Base-by-base conservation (phyloP, 2,888 invertebrate genomes). In the Tetragonula carbonaria region DNA sequence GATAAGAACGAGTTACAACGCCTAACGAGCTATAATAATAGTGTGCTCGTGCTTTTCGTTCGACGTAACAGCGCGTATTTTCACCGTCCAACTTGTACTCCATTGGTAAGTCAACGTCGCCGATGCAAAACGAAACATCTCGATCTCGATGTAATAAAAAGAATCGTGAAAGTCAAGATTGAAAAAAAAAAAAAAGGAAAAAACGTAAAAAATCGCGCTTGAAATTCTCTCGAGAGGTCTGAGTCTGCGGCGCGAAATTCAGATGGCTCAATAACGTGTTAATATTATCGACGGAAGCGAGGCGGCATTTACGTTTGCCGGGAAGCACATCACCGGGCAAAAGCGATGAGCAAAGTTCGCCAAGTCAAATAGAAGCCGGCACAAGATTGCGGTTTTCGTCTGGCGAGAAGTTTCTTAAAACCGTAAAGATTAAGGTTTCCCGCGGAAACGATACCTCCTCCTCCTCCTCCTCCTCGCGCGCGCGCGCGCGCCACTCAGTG, bases 351-450 rank as follows among this genome's bases (percentile, higher is more conserved):
- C 51, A 53, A 66, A 71, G 79, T 80, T 80, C 28, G 28, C 45
- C 16, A 66, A 79, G 71, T 80, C 65, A 78, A 78, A 80, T 51
- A 78, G 66, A 71, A 66, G 50, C 50, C 21, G 33, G 50, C 53
- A 23, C 23, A 59, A 66, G 79, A 78, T 78, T 66, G 65, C 71
- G 23, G 50, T 78, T 70, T 28, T 63, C 68, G 8, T 45, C 23
- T 50, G 28, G 21, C 71, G 23, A 8, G 33, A 78, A 78, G 57
- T 80, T 80, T 63, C 62, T n/a, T 21, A 23, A 57, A 59, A 78
- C 70, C 45, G 63, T 63, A 18, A 63, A 70, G 71, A 78, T 80
- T 59, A 57, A 66, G 66, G 16, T 78, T 78, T 59, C 57, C 8
- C 28, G 8, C 38, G 23, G 57, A 4, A 65, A 57, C 38, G 55